Evolutionary conservation across 2,113 vertebrate species (phyloP).

Genomic region (Mugil cephalus): DNA sequence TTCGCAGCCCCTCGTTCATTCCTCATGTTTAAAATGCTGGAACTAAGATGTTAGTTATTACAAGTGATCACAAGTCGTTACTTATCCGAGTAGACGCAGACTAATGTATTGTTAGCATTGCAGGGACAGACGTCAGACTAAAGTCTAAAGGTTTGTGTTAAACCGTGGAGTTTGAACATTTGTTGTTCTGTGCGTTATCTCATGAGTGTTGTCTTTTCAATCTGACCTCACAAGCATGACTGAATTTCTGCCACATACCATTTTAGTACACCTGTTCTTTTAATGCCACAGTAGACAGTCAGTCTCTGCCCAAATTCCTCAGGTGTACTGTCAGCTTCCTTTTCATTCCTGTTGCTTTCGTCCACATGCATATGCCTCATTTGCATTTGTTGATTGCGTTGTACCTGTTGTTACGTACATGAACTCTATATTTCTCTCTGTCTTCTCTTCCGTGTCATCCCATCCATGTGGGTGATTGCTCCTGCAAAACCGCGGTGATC

Average conservation of each 20-base stretch:
- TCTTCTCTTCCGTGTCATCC: conserved; percentile 87
- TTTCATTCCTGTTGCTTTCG: conserved; percentile 45
- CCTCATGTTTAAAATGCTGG: no score
- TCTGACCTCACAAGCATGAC: conserved; percentile 42
- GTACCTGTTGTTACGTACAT: conserved; percentile 79
- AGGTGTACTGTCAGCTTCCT: conserved; percentile 35
- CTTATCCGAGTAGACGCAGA: no score
- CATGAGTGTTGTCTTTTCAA: conserved; percentile 29
- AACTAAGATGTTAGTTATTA: no score
- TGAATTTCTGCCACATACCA: conserved; percentile 18
- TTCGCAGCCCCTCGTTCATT: no score
- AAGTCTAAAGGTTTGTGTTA: background rate
- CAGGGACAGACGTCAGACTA: background rate
- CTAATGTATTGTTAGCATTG: no score
- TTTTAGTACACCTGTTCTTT: conserved; percentile 49
- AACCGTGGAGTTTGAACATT: background rate
- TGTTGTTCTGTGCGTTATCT: background rate
- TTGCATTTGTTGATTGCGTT: conserved; percentile 74
- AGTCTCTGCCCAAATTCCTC: conserved; percentile 49
- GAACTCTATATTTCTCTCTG: conserved; percentile 81
- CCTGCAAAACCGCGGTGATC: conserved; percentile 90
- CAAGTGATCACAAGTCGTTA: no score
- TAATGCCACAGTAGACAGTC: conserved; percentile 18
- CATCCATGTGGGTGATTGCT: conserved; percentile 91
- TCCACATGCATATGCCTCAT: conserved; percentile 63